Conservation (phyloP, 1,140 invertebrate genomes). For the Drosophila tristis region DNA sequence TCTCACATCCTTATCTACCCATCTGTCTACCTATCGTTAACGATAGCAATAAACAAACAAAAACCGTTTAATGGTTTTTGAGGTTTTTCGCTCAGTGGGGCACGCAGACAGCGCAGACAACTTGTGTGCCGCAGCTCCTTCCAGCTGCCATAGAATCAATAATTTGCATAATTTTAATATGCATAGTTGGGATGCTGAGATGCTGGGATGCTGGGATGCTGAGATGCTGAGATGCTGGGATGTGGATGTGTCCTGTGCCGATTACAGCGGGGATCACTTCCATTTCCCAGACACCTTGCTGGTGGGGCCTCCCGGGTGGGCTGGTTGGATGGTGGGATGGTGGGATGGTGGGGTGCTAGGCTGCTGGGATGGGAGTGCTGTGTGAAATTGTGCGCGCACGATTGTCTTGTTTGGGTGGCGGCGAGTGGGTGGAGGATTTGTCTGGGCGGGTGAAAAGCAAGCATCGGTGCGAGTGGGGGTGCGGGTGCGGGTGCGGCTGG, state of each 20-base stretch:
- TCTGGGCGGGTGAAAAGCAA: no score
- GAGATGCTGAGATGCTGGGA: background rate
- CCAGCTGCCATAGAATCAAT: background rate
- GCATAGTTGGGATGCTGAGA: slow-evolving; percentile 32
- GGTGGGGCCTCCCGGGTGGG: no score
- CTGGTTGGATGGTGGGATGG: no score
- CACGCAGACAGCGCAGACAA: slow-evolving; percentile 9
- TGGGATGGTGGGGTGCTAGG: background rate
- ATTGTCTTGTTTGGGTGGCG: background rate
- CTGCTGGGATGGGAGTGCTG: no score
- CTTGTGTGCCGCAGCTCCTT: background rate
- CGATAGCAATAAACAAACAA: no score
- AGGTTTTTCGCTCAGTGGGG: background rate
- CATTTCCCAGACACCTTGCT: slow-evolving; percentile 12
- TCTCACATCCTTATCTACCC: no score
- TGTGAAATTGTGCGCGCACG: no score
- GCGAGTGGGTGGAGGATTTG: background rate
- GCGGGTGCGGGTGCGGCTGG: no score
- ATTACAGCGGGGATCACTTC: slow-evolving; percentile 26
- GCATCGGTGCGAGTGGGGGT: background rate
- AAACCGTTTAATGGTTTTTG: no score
- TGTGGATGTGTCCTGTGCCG: background rate
- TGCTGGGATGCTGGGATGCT: background rate
- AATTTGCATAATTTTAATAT: slow-evolving; percentile 74
- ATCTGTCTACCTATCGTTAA: no score